phyloP scores from a whole-genome alignment of 1,140 invertebrate genomes.

The Apis cerana region DNA sequence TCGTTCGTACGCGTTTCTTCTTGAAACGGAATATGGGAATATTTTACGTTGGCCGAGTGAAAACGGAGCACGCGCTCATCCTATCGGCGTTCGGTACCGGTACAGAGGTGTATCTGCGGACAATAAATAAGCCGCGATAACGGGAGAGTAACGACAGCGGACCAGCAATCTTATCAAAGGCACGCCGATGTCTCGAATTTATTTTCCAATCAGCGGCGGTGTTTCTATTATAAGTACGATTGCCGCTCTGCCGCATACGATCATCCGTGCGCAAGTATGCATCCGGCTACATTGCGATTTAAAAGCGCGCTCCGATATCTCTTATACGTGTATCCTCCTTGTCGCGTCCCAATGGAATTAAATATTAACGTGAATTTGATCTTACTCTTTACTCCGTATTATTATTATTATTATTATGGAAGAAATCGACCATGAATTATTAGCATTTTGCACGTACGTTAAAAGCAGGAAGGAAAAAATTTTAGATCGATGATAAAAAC shows the following conservation, averaged over 20 bases:
- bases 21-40: no score
- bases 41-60: no score
- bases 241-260: neutral
- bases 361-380: no score
- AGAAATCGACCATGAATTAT: neutral
- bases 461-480: neutral
- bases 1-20: no score
- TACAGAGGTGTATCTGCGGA: slow-evolving; percentile 44
- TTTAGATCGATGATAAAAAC: neutral
- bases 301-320: slow-evolving; percentile 5
- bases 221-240: slow-evolving; percentile 51
- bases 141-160: slow-evolving; percentile 50
- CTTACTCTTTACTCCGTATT: no score
- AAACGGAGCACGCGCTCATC: slow-evolving; percentile 24
- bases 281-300: slow-evolving; percentile 1
- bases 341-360: no score
- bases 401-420: no score
- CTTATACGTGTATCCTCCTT: neutral
- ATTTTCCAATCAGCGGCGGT: slow-evolving; percentile 58
- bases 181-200: slow-evolving; percentile 62
- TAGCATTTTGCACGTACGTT: neutral
- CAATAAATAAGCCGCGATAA: slow-evolving; percentile 62
- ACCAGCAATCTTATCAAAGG: slow-evolving; percentile 63
- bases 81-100: slow-evolving; percentile 28
- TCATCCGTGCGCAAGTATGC: neutral